Percentiles rank a stretch among this genome's conserved stretches.
Conservation (phyloP, 2,797 vertebrate species). For the Fratercula arctica region DNA sequence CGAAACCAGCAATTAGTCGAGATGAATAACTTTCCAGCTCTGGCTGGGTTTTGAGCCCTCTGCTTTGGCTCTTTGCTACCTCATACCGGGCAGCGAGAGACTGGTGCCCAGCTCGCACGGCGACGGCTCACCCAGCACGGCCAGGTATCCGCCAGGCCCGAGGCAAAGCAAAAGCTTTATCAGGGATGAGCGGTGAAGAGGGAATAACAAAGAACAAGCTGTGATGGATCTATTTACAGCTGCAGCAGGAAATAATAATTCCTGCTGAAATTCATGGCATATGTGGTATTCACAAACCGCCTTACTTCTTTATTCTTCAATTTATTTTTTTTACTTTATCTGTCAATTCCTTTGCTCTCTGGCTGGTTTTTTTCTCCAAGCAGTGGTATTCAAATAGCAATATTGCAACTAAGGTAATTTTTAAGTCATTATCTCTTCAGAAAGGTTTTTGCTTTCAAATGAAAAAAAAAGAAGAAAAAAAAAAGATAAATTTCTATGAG, state of each 20-base stretch:
- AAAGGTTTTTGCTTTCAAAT: not conserved
- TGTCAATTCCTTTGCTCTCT: slow-evolving; percentile 25
- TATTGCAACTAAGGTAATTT: not conserved
- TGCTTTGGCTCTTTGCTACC: not conserved
- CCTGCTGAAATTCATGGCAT: slow-evolving; percentile 44
- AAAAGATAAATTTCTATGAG: not conserved
- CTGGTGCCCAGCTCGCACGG: not conserved
- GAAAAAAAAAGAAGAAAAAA: not conserved
- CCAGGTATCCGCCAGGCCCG: not conserved
- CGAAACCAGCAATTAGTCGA: not conserved
- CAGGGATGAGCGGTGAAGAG: not conserved
- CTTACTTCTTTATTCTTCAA: slow-evolving; percentile 12
- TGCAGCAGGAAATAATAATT: slow-evolving; percentile 54
- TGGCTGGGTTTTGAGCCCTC: not conserved
- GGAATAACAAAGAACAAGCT: slow-evolving; percentile 36
- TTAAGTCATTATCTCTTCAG: not conserved
- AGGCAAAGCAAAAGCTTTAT: not conserved
- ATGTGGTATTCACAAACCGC: not conserved
- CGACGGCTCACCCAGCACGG: accelerated
- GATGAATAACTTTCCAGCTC: not conserved
- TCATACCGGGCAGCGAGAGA: not conserved
- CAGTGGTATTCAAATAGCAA: not conserved
- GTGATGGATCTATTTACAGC: slow-evolving; percentile 62
- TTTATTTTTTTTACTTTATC: not conserved
- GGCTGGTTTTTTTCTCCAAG: not conserved